Evolutionary conservation across 2,113 vertebrate genomes (phyloP).

Genomic region (Embiotoca jacksoni): DNA sequence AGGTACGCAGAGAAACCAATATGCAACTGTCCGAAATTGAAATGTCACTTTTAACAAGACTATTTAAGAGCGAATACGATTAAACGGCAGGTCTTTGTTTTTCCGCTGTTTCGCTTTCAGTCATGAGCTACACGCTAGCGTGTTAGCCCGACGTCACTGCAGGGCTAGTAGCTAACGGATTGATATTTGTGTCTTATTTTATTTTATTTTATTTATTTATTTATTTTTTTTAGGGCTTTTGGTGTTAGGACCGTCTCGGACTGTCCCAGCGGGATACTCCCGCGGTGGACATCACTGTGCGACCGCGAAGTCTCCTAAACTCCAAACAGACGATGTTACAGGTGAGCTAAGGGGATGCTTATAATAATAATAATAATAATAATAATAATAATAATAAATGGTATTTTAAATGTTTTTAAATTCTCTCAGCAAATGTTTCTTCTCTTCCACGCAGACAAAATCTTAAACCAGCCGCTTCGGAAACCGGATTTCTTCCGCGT

Average conservation of each 20-base stretch:
- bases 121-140: neutral
- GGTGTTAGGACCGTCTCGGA: slow-evolving; percentile 53
- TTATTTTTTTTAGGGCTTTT: slow-evolving; percentile 59
- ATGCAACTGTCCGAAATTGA: accelerated
- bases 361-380: neutral
- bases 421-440: neutral
- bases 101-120: neutral
- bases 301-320: slow-evolving; percentile 41
- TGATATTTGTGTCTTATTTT: neutral
- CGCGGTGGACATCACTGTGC: slow-evolving; percentile 46
- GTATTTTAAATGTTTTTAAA: no score
- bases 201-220: no score
- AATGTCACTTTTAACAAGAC: neutral
- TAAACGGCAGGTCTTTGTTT: no score
- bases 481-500: slow-evolving; percentile 91
- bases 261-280: slow-evolving; percentile 19
- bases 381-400: no score
- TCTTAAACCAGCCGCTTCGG: slow-evolving; percentile 83
- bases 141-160: neutral
- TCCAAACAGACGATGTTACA: slow-evolving; percentile 18
- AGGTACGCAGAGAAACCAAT: slow-evolving; percentile 60
- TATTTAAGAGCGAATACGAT: no score
- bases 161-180: slow-evolving; percentile 10
- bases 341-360: slow-evolving; percentile 53
- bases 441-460: slow-evolving; percentile 57